Evolutionary conservation across 2,113 vertebrate genomes (phyloP).

Genomic region (Oenanthe oenanthe): DNA sequence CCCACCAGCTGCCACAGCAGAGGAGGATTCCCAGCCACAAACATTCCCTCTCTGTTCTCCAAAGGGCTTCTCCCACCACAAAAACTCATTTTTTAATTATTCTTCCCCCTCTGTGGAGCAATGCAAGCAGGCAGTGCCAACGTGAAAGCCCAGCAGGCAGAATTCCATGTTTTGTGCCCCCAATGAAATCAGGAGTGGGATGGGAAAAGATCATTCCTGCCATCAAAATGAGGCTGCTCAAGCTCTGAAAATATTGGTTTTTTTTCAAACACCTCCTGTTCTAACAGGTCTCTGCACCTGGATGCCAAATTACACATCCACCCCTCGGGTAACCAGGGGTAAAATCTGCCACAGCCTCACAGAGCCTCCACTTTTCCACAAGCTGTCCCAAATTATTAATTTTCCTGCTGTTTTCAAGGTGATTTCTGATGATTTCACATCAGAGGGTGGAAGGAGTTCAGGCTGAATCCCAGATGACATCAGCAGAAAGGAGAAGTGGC

Average conservation of each 20-base stretch:
- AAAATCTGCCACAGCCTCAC: not conserved
- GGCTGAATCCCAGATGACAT: not conserved
- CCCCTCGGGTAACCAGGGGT: not conserved
- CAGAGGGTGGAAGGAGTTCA: not conserved
- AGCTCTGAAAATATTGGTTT: accelerated
- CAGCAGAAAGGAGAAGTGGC: not conserved
- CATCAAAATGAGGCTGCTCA: not conserved
- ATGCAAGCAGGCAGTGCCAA: not conserved
- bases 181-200: not conserved
- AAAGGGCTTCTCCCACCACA: not conserved
- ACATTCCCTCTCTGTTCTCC: not conserved
- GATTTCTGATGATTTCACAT: not conserved
- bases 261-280: not conserved
- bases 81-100: not conserved
- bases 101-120: not conserved
- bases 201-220: not conserved
- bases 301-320: not conserved
- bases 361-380: not conserved
- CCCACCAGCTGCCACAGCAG: constrained; percentile 3
- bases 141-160: not conserved
- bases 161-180: not conserved
- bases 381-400: not conserved
- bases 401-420: not conserved
- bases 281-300: not conserved
- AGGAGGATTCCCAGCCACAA: constrained; percentile 1